Conservation (phyloP, 2,113 vertebrate genomes). For the Pampusana beccarii region DNA sequence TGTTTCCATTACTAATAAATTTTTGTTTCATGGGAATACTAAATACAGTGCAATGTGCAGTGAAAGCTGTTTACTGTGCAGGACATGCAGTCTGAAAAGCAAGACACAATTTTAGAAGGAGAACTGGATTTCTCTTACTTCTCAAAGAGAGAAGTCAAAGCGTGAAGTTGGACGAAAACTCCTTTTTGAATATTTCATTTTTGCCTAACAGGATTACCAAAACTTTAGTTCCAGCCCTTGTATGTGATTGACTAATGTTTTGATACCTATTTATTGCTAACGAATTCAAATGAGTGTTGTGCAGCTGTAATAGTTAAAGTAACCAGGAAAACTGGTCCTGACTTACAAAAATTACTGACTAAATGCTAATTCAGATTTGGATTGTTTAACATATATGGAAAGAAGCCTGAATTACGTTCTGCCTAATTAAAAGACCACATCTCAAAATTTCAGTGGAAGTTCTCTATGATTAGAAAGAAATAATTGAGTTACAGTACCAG, state of each 20-base stretch:
- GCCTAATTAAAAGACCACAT: not conserved
- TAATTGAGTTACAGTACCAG: not conserved
- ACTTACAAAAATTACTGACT: not conserved
- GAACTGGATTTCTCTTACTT: not conserved
- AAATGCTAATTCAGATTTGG: not conserved
- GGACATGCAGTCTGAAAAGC: not conserved
- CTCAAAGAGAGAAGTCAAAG: not conserved
- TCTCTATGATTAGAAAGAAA: not conserved
- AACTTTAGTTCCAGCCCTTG: not conserved
- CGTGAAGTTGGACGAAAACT: not conserved
- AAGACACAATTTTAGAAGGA: not conserved
- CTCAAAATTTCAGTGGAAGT: not conserved
- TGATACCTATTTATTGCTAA: not conserved
- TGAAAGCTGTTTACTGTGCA: not conserved
- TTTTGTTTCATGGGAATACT: not conserved
- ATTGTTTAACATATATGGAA: not conserved
- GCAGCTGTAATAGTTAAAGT: not conserved
- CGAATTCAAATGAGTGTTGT: not conserved
- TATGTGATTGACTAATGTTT: not conserved
- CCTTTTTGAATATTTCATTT: not conserved
- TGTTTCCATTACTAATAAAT: not conserved
- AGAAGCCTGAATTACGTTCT: not conserved
- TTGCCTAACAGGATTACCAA: not conserved
- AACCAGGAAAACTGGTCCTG: not conserved
- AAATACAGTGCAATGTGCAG: not conserved